Evolutionary conservation across 2,113 vertebrate genomes (phyloP), one percentile per base, ranked within the genome.

Genomic region (Felis chaus): DNA sequence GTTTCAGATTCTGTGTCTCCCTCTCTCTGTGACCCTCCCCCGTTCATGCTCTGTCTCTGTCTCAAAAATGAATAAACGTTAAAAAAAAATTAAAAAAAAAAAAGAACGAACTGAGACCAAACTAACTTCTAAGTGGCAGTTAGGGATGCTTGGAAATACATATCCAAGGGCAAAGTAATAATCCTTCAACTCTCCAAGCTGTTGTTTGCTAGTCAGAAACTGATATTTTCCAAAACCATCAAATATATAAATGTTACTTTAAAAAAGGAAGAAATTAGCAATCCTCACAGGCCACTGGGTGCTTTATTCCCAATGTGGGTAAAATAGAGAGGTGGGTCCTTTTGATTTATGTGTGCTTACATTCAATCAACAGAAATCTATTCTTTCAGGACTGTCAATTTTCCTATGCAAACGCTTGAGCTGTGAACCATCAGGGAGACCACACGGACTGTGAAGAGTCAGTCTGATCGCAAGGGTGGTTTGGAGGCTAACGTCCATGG

Each of bases 141-240:
- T 80, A 79, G 48, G 55, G 25, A 45, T 76, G 55, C 33, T 85
- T 84, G 15, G 41, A 94, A 94, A 78, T 15, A 90, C 73, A 80
- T 27, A 15, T 71, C 36, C 13, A 69, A n/a, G 27, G 61, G 53
- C 3, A 57, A 95, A 97, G 31, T 45, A 36, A 25, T 19, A 66
- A 76, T 76, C 45, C 15, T 87, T 76, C 36, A 66, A 50, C 13
- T 12, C n/a, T 0, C 29, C 11, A 31, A 50, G 7, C 36, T 68
- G 50, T 79, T 50, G 41, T 41, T 76, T 93, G 88, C 25, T 80
- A 87, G 61, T 91, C 61, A 93, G 69, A 66, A 92, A 96, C 27
- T 21, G n/a, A 48, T 33, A 53, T 7, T 68, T 25, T 79, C 36
- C 31, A 39, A 95, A 96, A 61, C 29, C 53, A 85, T 71, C 39